Conservation (phyloP, 1,140 invertebrate genomes). For the Calephelis nemesis region DNA sequence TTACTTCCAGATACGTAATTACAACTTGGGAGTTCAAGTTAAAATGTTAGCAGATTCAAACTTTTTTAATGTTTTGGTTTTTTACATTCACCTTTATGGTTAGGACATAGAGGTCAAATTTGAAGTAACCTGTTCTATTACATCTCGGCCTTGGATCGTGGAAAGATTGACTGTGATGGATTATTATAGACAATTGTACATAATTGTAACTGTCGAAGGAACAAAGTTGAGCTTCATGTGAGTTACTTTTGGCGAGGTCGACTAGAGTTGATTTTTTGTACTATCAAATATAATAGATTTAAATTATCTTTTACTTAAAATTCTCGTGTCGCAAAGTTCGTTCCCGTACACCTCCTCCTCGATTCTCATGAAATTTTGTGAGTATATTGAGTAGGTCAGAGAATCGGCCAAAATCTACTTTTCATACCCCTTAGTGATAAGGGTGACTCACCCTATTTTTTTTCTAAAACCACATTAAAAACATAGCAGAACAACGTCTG, state of each 20-base stretch:
- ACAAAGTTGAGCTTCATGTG: not conserved
- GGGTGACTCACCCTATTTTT: too few species aligned
- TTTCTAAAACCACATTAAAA: too few species aligned
- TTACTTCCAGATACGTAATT: constrained; percentile 38
- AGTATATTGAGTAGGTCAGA: too few species aligned
- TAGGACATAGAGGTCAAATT: constrained; percentile 27
- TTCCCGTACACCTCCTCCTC: too few species aligned
- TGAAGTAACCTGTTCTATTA: constrained; percentile 24
- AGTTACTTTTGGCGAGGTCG: not conserved
- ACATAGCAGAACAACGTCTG: too few species aligned
- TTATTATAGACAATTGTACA: constrained; percentile 35
- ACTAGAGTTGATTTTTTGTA: not conserved
- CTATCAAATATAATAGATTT: not conserved
- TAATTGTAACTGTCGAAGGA: constrained; percentile 5
- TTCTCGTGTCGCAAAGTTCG: too few species aligned
- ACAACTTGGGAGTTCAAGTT: constrained; percentile 34
- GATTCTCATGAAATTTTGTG: too few species aligned
- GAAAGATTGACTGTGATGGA: constrained; percentile 46
- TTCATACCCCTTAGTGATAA: too few species aligned
- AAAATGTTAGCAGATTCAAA: constrained; percentile 37
- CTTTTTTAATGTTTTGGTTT: constrained; percentile 27
- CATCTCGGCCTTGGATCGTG: constrained; percentile 41
- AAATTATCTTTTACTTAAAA: too few species aligned
- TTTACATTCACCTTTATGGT: constrained; percentile 15
- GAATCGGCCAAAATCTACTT: too few species aligned